Base-by-base conservation (phyloP, 2,797 vertebrate genomes). In the Dromococcyx pavoninus region DNA sequence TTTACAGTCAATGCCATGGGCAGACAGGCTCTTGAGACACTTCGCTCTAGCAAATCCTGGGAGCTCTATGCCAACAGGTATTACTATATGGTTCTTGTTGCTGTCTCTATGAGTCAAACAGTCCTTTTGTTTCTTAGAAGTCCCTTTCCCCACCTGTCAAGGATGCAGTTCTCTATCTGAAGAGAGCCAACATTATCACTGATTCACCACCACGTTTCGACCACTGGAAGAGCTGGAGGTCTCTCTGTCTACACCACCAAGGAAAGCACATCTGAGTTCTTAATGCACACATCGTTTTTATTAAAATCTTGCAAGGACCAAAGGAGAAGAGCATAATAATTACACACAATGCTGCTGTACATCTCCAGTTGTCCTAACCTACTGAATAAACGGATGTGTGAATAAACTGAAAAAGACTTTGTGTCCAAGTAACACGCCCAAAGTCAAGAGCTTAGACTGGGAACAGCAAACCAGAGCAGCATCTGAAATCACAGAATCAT, bases 251-350 rank as follows among this genome's bases (percentile, higher is more conserved):
- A 13, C 11, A 65, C 4, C 11, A 65, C 4, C 84, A 78, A 33
- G 23, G 37, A 57, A n/a, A 66, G 14, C 17, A 46, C 2, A 18
- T 16, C 15, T 7, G 5, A 58, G 60, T n/a, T 76, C 69, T 85
- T 22, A 43, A 22, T 21, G 5, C 1, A 2, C 14, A 21, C 39
- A 12, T 17, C 0, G 2, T 43, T 57, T 80, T 41, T 24, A 89
- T 0, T 53, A 75, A 41, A 44, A 54, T 10, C 3, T 33, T 27
- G 3, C 48, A 86, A 25, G n/a, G 3, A 4, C 39, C 41, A 72
- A n/a, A 51, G 62, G 5, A 18, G 21, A 78, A 22, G 10, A 70
- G 16, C 1, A 4, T 0, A 33, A 19, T 8, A 33, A 54, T 18
- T 74, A 39, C 16, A 33, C 2, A 39, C 14, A 44, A 64, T 17